These are phyloP conservation scores for Entosphenus tridentatus DNA, from an alignment of 2,113 vertebrate species.

Conservation along the genomic window DNA sequence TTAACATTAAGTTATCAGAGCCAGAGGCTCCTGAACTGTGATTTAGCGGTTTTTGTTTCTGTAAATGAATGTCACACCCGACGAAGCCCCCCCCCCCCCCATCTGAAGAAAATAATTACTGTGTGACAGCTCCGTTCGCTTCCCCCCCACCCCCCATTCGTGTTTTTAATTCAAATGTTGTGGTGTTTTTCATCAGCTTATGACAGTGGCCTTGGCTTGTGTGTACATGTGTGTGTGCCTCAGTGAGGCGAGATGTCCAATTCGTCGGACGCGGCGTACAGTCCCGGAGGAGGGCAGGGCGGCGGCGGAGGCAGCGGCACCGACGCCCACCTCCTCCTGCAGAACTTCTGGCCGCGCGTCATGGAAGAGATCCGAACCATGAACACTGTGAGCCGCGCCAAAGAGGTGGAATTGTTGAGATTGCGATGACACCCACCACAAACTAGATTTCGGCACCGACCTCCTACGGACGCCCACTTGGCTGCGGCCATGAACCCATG, in stretches of 20 bases:
- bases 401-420: background rate
- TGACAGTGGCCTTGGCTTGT: too few species aligned
- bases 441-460: background rate
- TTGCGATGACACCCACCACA: background rate
- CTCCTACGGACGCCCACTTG: background rate
- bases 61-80: too few species aligned
- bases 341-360: constrained; percentile 92
- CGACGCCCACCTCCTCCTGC: constrained; percentile 82
- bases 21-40: too few species aligned
- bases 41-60: too few species aligned
- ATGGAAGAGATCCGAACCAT: constrained; percentile 96
- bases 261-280: background rate
- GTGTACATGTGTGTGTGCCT: too few species aligned
- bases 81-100: too few species aligned
- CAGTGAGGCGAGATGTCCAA: background rate
- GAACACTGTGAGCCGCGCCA: constrained; percentile 45
- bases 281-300: background rate
- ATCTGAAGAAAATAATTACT: too few species aligned
- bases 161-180: too few species aligned
- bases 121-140: too few species aligned
- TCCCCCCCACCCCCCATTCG: too few species aligned
- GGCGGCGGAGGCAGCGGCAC: constrained; percentile 27
- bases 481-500: background rate
- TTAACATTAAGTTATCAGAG: too few species aligned
- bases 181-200: too few species aligned